Conservation (phyloP, 2,888 invertebrate species). For the Tridacna gigas region DNA sequence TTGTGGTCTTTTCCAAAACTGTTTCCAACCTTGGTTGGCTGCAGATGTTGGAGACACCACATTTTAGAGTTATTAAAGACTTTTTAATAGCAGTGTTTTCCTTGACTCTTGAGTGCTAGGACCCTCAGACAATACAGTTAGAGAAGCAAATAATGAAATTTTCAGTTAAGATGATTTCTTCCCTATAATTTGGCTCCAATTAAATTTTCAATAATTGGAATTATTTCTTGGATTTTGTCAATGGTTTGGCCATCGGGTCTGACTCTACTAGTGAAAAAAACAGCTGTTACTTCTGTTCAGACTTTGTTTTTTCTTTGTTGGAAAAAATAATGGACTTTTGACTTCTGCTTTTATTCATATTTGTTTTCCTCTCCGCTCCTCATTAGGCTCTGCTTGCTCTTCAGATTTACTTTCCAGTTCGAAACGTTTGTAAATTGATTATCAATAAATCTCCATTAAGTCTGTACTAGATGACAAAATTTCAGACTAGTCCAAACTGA, state of each 20-base stretch:
- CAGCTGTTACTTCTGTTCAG: conserved; percentile 20
- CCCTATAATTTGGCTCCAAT: conserved; percentile 18
- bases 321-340: conserved; percentile 12
- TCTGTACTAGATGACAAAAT: too few species aligned
- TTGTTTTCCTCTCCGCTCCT: conserved; percentile 24
- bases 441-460: too few species aligned
- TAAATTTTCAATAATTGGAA: conserved; percentile 17
- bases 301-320: conserved; percentile 2
- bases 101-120: too few species aligned
- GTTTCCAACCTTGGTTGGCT: too few species aligned
- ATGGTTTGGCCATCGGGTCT: not conserved
- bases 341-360: conserved; percentile 26
- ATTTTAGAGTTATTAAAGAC: too few species aligned
- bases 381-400: conserved; percentile 18
- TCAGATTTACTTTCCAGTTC: conserved; percentile 17
- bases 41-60: too few species aligned
- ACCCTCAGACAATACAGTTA: too few species aligned
- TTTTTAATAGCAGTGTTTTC: too few species aligned
- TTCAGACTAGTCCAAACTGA: too few species aligned
- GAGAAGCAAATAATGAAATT: too few species aligned
- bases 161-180: not conserved
- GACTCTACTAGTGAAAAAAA: conserved; percentile 8
- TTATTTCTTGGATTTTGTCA: conserved; percentile 3
- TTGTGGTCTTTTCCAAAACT: too few species aligned
- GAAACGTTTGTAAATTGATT: conserved; percentile 7